phyloP scores from a whole-genome alignment of 2,888 invertebrate genomes.

The Ceraclea dissimilis region DNA sequence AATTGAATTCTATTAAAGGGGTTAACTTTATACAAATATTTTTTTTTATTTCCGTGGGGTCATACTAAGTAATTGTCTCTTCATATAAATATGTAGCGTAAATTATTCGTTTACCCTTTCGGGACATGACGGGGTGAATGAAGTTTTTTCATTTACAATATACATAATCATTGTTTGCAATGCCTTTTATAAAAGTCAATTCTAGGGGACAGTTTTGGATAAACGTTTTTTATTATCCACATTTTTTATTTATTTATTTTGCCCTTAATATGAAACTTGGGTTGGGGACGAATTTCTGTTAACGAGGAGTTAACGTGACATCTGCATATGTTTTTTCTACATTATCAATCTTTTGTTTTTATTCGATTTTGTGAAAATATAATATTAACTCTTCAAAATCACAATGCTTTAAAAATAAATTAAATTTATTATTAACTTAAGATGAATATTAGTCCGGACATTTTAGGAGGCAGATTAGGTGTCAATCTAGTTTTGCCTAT shows the following conservation, averaged over 20 bases:
- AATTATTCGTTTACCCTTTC: constrained; percentile 22
- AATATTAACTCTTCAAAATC: too few species aligned
- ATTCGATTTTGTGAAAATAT: too few species aligned
- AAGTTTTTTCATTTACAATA: constrained; percentile 3
- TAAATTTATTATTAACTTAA: too few species aligned
- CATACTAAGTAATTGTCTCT: constrained; percentile 4
- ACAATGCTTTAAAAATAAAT: too few species aligned
- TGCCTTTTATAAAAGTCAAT: constrained; percentile 22
- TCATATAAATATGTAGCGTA: constrained; percentile 13
- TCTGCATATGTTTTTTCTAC: too few species aligned
- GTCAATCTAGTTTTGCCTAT: too few species aligned
- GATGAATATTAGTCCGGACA: too few species aligned
- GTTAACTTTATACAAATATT: not conserved
- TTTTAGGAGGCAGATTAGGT: too few species aligned
- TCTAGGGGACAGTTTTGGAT: constrained; percentile 21
- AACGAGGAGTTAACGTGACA: not conserved
- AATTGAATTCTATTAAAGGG: not conserved
- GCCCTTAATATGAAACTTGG: too few species aligned
- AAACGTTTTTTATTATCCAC: constrained; percentile 12
- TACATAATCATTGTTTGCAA: constrained; percentile 15
- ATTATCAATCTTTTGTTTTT: too few species aligned
- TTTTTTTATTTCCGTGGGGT: constrained; percentile 13
- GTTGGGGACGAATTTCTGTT: not conserved
- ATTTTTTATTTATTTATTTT: too few species aligned
- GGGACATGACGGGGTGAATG: constrained; percentile 8